Evolutionary conservation across 2,113 vertebrate species (phyloP), one percentile per base, ranked within the genome.

Genomic region (Bos taurus): DNA sequence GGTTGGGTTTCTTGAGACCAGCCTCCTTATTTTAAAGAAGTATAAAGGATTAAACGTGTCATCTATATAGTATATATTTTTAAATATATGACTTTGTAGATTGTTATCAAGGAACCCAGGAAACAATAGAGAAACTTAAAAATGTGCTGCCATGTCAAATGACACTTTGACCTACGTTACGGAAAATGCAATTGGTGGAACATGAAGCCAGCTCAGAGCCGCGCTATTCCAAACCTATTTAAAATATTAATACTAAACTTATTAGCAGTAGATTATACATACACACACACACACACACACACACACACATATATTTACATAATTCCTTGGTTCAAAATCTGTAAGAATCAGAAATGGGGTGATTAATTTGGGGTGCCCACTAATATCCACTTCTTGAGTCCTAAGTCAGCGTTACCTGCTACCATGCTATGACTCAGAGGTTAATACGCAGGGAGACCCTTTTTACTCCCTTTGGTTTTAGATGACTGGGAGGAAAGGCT

Each of bases 21-120:
- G 33, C 43, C 56, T 56, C n/a, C 71, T 54, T 60, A 60, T 90
- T 95, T 94, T 78, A 83, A 96, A 96, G 59, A n/a, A 36, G 56
- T 78, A 78, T 48, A 82, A 94, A 14, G 26, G 57, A 30, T n/a
- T 85, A 78, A 50, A 57, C 12, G 33, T 67, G 71, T 77, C 23
- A 33, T 40, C 77, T 56, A 33, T 21, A 19, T 28, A 15, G 13
- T 64, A 36, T 14, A 6, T 62, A 86, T 74, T 56, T 56, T 52
- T 17, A 64, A 92, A 87, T 77, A 54, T 21, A 26, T 40, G 81
- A 77, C 23, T 78, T 46, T 52, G 23, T 88, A 16, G 17, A 33
- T 80, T 50, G 0, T 56, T 56, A 54, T 7, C 52, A 59, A 92
- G 80, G 28, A 59, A 71, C 62, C 43, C 82, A 50, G 33, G 60